phyloP scores from a whole-genome alignment of 2,113 vertebrate species.

The Castor canadensis region DNA sequence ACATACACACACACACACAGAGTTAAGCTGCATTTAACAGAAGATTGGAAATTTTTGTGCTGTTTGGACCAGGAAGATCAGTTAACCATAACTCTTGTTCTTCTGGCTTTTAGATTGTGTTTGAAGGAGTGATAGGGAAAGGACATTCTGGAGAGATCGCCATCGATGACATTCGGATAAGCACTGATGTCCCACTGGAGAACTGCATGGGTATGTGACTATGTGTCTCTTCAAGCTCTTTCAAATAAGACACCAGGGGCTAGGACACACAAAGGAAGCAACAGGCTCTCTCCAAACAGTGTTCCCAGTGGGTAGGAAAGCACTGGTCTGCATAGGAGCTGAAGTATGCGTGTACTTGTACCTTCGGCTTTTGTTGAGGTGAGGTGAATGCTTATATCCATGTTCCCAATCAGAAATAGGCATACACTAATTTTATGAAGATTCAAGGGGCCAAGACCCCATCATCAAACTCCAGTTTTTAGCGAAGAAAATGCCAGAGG shows the following conservation, averaged over 20 bases:
- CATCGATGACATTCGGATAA: constrained; percentile 95
- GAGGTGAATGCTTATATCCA: neutral
- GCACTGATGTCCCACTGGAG: constrained; percentile 91
- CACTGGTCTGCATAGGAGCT: neutral
- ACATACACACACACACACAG: neutral
- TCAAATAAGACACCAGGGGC: neutral
- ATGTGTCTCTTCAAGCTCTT: neutral
- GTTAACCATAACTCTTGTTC: constrained; percentile 52
- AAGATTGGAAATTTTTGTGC: constrained; percentile 15
- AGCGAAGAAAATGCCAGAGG: constrained; percentile 77
- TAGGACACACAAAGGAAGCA: neutral
- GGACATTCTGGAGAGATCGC: constrained; percentile 91
- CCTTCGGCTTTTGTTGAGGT: too few relatives aligned
- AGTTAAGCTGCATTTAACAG: neutral
- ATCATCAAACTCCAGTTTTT: constrained; percentile 66
- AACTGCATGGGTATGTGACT: constrained; percentile 94
- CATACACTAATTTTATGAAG: neutral
- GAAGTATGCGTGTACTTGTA: neutral
- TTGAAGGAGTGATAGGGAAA: constrained; percentile 94
- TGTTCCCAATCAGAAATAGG: constrained; percentile 45
- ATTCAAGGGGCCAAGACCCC: constrained; percentile 44
- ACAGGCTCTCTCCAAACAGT: neutral
- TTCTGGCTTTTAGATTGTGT: constrained; percentile 89
- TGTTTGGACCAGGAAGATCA: constrained; percentile 3
- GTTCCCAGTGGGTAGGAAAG: neutral